A percentile compares a stretch with the other conserved stretches of the same genome.
Evolutionary conservation across 2,113 vertebrate species (phyloP).

Genomic region (Ctenodactylus gundi): DNA sequence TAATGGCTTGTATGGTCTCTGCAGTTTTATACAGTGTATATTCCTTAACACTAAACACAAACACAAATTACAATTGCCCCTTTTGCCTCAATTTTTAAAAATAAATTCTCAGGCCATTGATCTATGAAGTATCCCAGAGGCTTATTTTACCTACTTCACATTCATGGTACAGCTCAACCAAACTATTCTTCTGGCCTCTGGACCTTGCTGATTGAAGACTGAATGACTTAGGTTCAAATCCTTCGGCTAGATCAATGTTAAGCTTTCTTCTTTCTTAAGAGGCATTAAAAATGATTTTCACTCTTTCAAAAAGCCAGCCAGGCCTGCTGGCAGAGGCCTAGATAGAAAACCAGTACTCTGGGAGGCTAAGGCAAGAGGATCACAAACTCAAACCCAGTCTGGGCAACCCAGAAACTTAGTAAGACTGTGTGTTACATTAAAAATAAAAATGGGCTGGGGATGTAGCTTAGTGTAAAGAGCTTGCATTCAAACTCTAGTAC

Average conservation of each 20-base stretch:
- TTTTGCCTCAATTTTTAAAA: neutral
- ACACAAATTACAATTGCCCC: neutral
- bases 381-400: too few species aligned
- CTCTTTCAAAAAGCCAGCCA: too few species aligned
- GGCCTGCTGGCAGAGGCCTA: too few species aligned
- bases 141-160: neutral
- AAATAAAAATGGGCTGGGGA: too few species aligned
- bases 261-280: neutral
- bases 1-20: too few species aligned
- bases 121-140: neutral
- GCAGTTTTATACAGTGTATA: neutral
- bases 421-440: too few species aligned
- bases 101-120: neutral
- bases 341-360: too few species aligned
- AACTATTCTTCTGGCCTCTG: neutral
- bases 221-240: neutral
- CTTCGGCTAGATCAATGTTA: neutral
- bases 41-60: neutral
- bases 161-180: neutral
- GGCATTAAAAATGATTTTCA: neutral
- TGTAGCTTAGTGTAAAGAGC: too few species aligned
- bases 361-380: too few species aligned
- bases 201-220: neutral
- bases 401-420: too few species aligned
- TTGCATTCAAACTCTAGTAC: too few species aligned